phyloP scores from a whole-genome alignment of 2,113 vertebrate genomes.

The Protobothrops flavoviridis region DNA sequence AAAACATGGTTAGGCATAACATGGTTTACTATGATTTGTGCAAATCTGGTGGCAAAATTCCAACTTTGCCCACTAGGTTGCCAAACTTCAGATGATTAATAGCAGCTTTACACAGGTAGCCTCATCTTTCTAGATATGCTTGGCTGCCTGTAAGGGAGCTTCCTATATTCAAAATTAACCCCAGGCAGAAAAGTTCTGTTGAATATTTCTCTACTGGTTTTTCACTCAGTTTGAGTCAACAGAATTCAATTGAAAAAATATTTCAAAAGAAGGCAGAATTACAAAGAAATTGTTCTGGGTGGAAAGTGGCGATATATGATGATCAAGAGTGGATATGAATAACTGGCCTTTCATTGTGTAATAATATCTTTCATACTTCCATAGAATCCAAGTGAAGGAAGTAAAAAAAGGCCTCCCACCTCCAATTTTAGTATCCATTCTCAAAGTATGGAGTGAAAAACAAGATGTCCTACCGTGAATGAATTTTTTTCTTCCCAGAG shows the following conservation, averaged over 20 bases:
- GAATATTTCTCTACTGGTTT: neutral
- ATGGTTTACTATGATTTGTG: neutral
- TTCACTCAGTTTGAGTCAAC: neutral
- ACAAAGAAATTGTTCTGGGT: neutral
- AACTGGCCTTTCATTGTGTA: neutral
- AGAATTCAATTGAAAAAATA: neutral
- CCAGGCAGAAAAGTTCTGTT: neutral
- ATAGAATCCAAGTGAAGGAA: neutral
- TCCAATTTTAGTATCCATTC: neutral
- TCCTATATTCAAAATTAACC: neutral
- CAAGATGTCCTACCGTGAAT: neutral
- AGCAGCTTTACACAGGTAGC: neutral
- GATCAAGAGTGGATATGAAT: neutral
- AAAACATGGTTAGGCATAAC: neutral
- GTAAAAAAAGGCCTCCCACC: neutral
- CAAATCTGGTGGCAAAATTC: neutral
- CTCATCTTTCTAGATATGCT: neutral
- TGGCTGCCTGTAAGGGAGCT: neutral
- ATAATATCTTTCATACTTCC: neutral
- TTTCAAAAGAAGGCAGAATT: neutral
- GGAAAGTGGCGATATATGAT: neutral
- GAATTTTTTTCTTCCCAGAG: neutral
- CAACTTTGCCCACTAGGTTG: neutral
- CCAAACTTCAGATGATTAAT: neutral
- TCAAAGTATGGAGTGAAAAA: neutral